These are phyloP conservation scores for Heliconius hortense DNA, from an alignment of 2,888 invertebrate genomes.

Conservation along the genomic window DNA sequence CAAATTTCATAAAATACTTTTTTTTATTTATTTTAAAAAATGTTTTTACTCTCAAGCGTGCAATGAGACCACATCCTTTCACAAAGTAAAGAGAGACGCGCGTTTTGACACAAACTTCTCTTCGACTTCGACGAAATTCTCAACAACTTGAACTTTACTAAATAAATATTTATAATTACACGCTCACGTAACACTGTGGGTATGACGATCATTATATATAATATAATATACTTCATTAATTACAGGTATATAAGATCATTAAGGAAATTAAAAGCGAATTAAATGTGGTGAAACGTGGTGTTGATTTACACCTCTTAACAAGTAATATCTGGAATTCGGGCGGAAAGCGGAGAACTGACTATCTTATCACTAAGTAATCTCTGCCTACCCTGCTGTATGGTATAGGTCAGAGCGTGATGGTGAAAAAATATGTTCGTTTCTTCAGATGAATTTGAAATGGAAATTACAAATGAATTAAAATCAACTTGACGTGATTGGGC, in stretches of 20 bases:
- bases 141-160: slow-evolving; percentile 16
- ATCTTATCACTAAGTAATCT: too few species aligned
- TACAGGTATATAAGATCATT: background rate
- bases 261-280: background rate
- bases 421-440: too few species aligned
- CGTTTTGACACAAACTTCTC: slow-evolving; percentile 36
- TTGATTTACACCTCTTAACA: background rate
- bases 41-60: background rate
- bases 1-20: too few species aligned
- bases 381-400: background rate
- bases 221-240: background rate
- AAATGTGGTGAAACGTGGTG: background rate
- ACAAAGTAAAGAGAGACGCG: slow-evolving; percentile 32
- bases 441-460: too few species aligned
- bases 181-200: background rate
- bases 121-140: slow-evolving; percentile 34
- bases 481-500: too few species aligned
- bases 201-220: background rate
- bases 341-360: background rate
- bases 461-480: too few species aligned
- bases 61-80: slow-evolving; percentile 19
- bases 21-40: background rate
- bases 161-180: slow-evolving; percentile 38
- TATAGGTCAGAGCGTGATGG: background rate
- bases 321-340: background rate